Evolutionary conservation across 2,797 vertebrate species (phyloP).

Genomic region (Macrochelys suwanniensis): DNA sequence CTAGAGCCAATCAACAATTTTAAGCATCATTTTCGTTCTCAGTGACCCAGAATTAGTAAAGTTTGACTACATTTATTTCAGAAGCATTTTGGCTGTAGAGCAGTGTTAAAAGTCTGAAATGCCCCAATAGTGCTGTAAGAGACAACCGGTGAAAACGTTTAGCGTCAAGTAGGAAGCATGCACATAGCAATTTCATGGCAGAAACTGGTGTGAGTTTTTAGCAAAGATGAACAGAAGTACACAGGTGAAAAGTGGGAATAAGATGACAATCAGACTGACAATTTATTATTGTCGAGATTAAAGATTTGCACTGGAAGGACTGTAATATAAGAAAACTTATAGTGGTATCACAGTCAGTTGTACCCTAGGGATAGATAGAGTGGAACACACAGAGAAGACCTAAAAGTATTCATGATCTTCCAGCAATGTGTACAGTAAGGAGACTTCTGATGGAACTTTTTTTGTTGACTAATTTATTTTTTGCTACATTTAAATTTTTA

Average conservation of each 20-base stretch:
- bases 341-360: background rate
- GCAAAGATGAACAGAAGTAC: slow-evolving; percentile 48
- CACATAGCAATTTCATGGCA: slow-evolving; percentile 1
- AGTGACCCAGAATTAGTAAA: too few species aligned
- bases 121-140: slow-evolving; percentile 13
- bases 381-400: slow-evolving; percentile 1
- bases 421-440: background rate
- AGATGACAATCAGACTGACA: slow-evolving; percentile 21
- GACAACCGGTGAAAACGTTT: slow-evolving; percentile 15
- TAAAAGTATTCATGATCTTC: slow-evolving; percentile 9
- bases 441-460: slow-evolving; percentile 12
- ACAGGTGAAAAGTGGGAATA: slow-evolving; percentile 16
- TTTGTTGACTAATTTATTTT: slow-evolving; percentile 10
- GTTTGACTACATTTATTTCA: too few species aligned
- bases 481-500: slow-evolving; percentile 8
- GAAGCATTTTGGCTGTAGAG: too few species aligned
- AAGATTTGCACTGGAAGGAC: slow-evolving; percentile 38
- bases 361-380: background rate
- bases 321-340: slow-evolving; percentile 24
- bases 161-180: background rate
- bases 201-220: slow-evolving; percentile 40
- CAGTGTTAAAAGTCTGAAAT: background rate
- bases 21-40: too few species aligned
- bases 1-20: too few species aligned
- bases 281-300: slow-evolving; percentile 46